Evolutionary conservation across 2,797 vertebrate genomes (phyloP), one percentile per base, ranked within the genome.

Genomic region (Periophthalmus magnuspinnatus): DNA sequence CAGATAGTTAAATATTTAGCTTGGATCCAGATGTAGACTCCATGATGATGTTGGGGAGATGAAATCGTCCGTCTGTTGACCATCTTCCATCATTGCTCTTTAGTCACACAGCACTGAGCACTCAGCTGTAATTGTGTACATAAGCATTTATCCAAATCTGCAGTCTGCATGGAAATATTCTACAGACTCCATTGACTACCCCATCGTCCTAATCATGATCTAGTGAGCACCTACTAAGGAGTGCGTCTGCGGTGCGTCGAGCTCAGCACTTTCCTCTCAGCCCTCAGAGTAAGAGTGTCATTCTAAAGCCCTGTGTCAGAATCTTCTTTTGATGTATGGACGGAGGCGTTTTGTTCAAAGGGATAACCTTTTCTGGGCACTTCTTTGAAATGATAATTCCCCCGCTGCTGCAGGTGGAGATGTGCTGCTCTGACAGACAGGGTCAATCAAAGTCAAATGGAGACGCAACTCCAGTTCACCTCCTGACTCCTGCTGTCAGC

Each of bases 341-440:
- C 88, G 82, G 83, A 86, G 87, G 86, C 83, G 80, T 92, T 94
- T 92, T 92, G 91, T 93, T 93, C 90, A 93, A 93, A 94, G 90
- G 88, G 81, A 87, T 91, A 90, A 93, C 90, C 92, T 93, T 93
- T 92, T 89, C 85, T 79, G 88, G 88, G 87, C 83, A 78, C 75
- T 81, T 88, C 90, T 92, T 93, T 92, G 92, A 93, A 93, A 91
- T 92, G 88, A 89, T 94, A 91, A 94, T 92, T 90, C 83, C 57
- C 71, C 67, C 32, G 56, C 56, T 58, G 84, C 79, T 90, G 86
- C 85, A 81, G 83, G 84, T 86, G 89, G 87, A 90, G 84, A 82
- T 72, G 77, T 68, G 72, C 77, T 77, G 74, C 81, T 70, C 62
- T 75, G 34, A 74, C 81, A 81, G 84, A 90, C 84, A 71, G 85